phyloP scores from a whole-genome alignment of 2,888 invertebrate genomes.

The Agrochola macilenta region DNA sequence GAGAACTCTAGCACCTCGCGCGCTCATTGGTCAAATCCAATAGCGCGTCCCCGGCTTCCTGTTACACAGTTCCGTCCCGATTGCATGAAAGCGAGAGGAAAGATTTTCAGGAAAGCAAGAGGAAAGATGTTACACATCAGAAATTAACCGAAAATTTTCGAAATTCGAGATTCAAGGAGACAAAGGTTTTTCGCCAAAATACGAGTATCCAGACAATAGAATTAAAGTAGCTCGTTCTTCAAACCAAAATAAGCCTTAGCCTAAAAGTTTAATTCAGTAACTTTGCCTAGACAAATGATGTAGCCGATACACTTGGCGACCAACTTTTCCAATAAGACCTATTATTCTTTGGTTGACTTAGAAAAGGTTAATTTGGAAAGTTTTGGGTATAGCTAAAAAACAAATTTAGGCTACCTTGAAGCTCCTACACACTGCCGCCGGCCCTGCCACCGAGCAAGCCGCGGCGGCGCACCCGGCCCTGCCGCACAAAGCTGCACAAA shows the following conservation, averaged over 20 bases:
- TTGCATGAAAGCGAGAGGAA: no score
- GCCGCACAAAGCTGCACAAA: no score
- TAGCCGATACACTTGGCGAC: slow-evolving; percentile 25
- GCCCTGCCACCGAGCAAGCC: no score
- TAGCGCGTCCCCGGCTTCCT: no score
- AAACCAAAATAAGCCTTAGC: neutral
- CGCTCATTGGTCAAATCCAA: no score
- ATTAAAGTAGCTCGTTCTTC: neutral
- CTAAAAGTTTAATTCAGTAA: slow-evolving; percentile 50
- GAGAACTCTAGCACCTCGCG: no score
- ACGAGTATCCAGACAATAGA: neutral
- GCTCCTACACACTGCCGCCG: no score
- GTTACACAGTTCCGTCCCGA: no score
- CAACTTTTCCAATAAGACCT: slow-evolving; percentile 49
- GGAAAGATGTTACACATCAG: no score
- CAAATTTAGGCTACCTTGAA: neutral
- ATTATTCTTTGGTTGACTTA: slow-evolving; percentile 23
- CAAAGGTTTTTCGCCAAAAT: neutral
- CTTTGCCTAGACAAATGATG: slow-evolving; percentile 41
- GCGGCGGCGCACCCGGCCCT: no score
- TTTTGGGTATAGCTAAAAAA: slow-evolving; percentile 39
- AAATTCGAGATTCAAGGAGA: neutral
- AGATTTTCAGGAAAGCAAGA: no score
- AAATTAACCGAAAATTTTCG: neutral
- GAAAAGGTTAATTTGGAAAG: slow-evolving; percentile 32